Base-by-base conservation (phyloP, 2,797 vertebrate genomes). In the Halcyon badia region DNA sequence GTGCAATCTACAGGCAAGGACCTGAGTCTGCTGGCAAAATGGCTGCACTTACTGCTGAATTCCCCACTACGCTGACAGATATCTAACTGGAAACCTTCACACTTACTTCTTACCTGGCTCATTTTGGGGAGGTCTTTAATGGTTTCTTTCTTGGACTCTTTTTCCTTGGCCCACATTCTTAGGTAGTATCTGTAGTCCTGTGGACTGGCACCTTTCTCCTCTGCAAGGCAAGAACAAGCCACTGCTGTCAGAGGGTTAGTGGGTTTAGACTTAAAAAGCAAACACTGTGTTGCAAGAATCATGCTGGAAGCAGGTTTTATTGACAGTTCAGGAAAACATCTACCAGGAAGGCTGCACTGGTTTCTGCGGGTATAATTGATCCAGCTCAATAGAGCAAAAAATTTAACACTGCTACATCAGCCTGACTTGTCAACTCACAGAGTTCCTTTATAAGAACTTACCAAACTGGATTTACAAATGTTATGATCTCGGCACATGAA, bases 61-160 rank as follows among this genome's bases (percentile, higher is more conserved):
- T 94, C 51, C 48, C 26, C 60, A 83, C 33, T 56, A 70, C 49
- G 26, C n/a, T 81, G 41, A 14, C 70, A 81, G 41, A 26, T 33
- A 69, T 6, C 48, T 31, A 82, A 75, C 41, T 35, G 21, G 52
- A 80, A 93, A 77, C n/a, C 51, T 92, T 77, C 77, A 49, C 25
- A 42, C 24, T 48, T 39, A 35, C 35, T 90, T 92, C 94, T 90
- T 97, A 99, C 99, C 99, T 99, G 99, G 97, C 99, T 99, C 99
- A 99, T 99, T 97, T 98, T 99, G 35, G 99, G 99, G 31, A 99
- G 98, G 95, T 99, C 99, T 98, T 99, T 99, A 96, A 99, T 99
- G 4, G 99, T 99, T 97, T 99, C 99, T 65, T 98, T 99, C 94
- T 98, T 99, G 51, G 98, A 98, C 84, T 99, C 99, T 84, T 99